Percentiles rank a stretch among this genome's conserved stretches.
These are phyloP conservation scores for Catocala nupta DNA, from an alignment of 2,888 invertebrate genomes.

Conservation along the genomic window DNA sequence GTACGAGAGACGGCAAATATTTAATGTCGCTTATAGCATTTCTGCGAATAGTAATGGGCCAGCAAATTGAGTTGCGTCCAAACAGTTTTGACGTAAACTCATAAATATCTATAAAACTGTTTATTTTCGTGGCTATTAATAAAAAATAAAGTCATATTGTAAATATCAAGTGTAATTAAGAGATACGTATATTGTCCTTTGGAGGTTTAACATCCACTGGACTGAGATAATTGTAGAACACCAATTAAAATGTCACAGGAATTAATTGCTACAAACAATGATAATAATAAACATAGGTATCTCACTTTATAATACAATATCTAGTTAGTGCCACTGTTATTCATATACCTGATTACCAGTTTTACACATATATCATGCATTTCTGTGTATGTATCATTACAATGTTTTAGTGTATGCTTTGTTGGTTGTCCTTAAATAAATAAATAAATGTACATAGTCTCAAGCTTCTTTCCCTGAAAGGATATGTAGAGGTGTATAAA, in stretches of 20 bases:
- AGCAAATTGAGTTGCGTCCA: conserved; percentile 24
- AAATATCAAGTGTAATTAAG: no score
- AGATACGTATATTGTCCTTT: conserved; percentile 21
- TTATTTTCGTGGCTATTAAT: not conserved
- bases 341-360: not conserved
- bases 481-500: no score
- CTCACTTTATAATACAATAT: conserved; percentile 11
- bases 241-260: conserved; percentile 43
- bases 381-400: no score
- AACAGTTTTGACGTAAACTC: conserved; percentile 13
- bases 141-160: not conserved
- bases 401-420: no score
- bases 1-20: conserved; percentile 24
- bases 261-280: conserved; percentile 40
- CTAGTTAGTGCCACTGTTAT: conserved; percentile 16
- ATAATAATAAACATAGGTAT: conserved; percentile 32
- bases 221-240: conserved; percentile 35
- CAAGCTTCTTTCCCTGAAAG: no score
- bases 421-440: no score
- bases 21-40: conserved; percentile 18
- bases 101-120: conserved; percentile 3
- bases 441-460: no score
- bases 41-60: conserved; percentile 17
- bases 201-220: conserved; percentile 26
- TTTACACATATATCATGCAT: no score